phyloP scores from a whole-genome alignment of 2,888 invertebrate species.

The Drosophila gaucha region DNA sequence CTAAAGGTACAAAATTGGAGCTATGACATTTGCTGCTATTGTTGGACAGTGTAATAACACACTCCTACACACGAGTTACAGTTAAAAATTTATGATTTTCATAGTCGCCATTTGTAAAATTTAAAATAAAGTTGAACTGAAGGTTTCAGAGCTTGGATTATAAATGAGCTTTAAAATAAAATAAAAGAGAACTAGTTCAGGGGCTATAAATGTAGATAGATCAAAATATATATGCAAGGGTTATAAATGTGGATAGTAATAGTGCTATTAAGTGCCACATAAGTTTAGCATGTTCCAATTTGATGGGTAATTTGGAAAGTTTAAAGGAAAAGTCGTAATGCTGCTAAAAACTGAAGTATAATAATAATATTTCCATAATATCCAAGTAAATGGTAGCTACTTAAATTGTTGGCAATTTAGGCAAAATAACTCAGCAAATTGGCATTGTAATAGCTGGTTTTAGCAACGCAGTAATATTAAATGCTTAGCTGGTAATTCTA shows the following conservation, averaged over 20 bases:
- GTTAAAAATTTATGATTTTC: conserved; percentile 45
- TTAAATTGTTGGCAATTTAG: conserved; percentile 21
- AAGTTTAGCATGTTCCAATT: too few relatives aligned
- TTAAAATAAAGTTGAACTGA: too few relatives aligned
- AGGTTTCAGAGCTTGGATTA: too few relatives aligned
- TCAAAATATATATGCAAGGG: not conserved
- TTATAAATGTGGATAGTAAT: not conserved
- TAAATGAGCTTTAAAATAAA: not conserved
- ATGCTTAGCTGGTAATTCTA: not conserved
- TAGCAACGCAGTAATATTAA: not conserved
- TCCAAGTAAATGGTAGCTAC: not conserved
- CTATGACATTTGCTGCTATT: conserved; percentile 34
- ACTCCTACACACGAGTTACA: conserved; percentile 24
- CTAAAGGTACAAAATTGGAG: conserved; percentile 37
- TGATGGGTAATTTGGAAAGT: too few relatives aligned
- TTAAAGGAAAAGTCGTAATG: not conserved
- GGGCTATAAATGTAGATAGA: not conserved
- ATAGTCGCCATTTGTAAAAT: not conserved
- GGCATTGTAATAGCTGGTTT: conserved; percentile 3
- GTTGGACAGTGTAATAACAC: conserved; percentile 64
- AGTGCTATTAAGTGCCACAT: too few relatives aligned
- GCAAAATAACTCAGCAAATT: conserved; percentile 23
- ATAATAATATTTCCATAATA: not conserved
- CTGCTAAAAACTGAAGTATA: too few relatives aligned
- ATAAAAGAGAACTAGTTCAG: not conserved